Evolutionary conservation across 2,888 invertebrate genomes (phyloP), one percentile per base, ranked within the genome.

Genomic region (Erannis defoliaria): DNA sequence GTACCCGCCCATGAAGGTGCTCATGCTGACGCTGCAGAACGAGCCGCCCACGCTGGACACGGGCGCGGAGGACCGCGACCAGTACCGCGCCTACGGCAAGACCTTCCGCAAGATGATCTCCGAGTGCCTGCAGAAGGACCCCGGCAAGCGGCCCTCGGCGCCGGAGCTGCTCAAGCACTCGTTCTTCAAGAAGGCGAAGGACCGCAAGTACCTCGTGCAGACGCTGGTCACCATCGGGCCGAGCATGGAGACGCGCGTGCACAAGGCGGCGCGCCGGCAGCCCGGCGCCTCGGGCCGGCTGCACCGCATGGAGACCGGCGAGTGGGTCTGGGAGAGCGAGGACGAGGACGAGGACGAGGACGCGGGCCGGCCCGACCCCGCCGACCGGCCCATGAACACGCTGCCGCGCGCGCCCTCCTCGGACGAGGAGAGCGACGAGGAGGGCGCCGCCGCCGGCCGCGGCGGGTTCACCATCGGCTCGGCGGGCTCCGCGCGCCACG

Each of bases 1-100:
- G 88, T 99, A 98, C 88, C 99, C 99, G 37, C 99, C 99, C 2
- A 99, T 99, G 99, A 99, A 99, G 93, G 98, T 99, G 62, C 94
- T 99, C 63, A 99, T 99, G 99, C 94, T 99, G 73, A 99, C 99
- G 0, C 94, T 99, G 62, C 99, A 99, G 93, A 99, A 99, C 84
- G 99, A 99, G 81, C 99, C 99, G 23, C 99, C 99, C 4, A 97
- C 97, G 10, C 93, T 99, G 70, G 99, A 99, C 84, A 98, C 99
- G 10, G 96, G 97, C 57, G 98, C 99, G 5, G 99, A 99, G 77
- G 98, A 99, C 77, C 99, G 98, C 85, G 99, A 99, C 86, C 99
- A 99, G 90, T 99, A 99, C 88, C 99, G 99, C 93, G 97, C 97
- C 10, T 99, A 99, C 86, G 99, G 99, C 50, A 99, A 99, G 93